Base-by-base conservation (phyloP, 2,888 invertebrate species). In the Synanthedon andrenaeformis region DNA sequence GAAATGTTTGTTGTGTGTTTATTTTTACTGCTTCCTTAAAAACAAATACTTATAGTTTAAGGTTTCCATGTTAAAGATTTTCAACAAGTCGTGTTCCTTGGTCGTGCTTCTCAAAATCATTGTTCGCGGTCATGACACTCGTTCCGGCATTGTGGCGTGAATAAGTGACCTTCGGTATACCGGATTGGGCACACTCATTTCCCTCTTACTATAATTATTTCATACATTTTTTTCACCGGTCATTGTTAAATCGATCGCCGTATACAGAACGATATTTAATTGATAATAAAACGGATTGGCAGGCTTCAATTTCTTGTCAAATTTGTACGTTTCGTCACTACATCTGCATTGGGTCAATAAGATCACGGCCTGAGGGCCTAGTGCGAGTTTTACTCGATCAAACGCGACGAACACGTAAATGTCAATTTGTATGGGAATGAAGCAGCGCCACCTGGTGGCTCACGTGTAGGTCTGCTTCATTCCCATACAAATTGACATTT, bases 151-250 rank as follows among this genome's bases (percentile, higher is more conserved):
- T 35, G 19, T 54, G 42, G 48, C 51, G 52, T 45, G 45, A 52
- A 49, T 42, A 54, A 41, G 52, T 55, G 54, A 58, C 59, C 59
- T 60, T 60, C 56, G 51, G 14, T 42, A 28, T 59, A 55, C 59
- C 59, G 58, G 59, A 58, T 58, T 57, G 54, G 45, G 49, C 49
- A 41, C 42, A 55, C 56, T 56, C 23, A 23, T 49, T 57, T 55
- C 55, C 57, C 57, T 53, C 52, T 52, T 51, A 53, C 41, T 54
- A 17, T 17, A 53, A 53, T 55, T 55, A 54, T 53, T 57, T 57
- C 52, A 55, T 54, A 13, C 23, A 49, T 52, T 53, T 56, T 55
- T 53, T 51, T 53, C 55, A 51, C 49, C 50, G 41, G 41, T 23
- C 49, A 13, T 49, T 45, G 17, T 53, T 52, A 52, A 53, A 45